phyloP scores from a whole-genome alignment of 2,113 vertebrate genomes.

The Strix aluco region DNA sequence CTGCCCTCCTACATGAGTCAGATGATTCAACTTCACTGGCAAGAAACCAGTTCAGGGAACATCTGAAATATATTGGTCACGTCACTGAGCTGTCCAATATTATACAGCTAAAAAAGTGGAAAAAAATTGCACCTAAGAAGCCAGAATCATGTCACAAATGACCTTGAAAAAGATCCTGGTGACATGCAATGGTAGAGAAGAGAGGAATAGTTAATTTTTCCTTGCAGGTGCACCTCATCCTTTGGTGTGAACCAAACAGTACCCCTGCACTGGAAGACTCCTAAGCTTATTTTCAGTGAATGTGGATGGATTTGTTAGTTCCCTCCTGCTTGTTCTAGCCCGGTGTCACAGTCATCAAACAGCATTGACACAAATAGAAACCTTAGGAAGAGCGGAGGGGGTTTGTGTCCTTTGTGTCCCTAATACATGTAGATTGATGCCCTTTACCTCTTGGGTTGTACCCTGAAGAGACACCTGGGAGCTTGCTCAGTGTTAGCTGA shows the following conservation, averaged over 20 bases:
- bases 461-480: background rate
- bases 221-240: background rate
- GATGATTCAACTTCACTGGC: background rate
- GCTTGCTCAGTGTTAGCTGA: background rate
- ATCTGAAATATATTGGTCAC: background rate
- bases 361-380: background rate
- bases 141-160: background rate
- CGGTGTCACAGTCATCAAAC: background rate
- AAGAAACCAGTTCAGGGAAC: background rate
- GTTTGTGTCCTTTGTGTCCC: background rate
- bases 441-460: background rate
- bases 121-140: background rate
- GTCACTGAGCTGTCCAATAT: background rate
- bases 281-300: background rate
- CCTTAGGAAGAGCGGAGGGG: background rate
- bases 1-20: background rate
- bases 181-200: background rate
- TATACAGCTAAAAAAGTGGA: background rate
- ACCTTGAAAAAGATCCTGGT: background rate
- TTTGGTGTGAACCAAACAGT: fast-evolving
- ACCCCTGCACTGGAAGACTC: background rate
- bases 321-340: background rate
- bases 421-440: background rate
- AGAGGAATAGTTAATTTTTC: background rate
- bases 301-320: background rate